Conservation (phyloP, 2,797 vertebrate species). For the Liparis tanakae region DNA sequence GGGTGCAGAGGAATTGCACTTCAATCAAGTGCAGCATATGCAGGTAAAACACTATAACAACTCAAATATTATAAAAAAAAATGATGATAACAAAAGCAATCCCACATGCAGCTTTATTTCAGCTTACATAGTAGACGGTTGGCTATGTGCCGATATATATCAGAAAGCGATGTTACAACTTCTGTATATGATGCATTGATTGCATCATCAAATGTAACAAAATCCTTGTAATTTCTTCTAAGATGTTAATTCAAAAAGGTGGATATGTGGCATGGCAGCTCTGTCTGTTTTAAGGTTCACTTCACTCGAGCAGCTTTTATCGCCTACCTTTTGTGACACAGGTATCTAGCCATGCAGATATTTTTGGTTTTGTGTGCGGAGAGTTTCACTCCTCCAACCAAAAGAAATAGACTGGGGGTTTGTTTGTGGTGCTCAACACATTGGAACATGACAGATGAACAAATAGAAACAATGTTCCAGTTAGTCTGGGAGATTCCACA, state of each 20-base stretch:
- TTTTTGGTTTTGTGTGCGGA: slow-evolving; percentile 19
- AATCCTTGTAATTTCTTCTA: neutral
- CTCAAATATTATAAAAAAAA: slow-evolving; percentile 32
- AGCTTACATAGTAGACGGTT: neutral
- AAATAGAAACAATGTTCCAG: too few relatives aligned
- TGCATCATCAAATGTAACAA: neutral
- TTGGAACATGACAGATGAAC: neutral
- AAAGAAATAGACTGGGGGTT: slow-evolving; percentile 23
- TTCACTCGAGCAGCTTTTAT: slow-evolving; percentile 1
- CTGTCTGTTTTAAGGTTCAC: slow-evolving; percentile 31
- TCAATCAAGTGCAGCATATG: slow-evolving; percentile 39
- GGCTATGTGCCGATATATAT: neutral
- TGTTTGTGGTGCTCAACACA: slow-evolving; percentile 40
- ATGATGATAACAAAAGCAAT: slow-evolving; percentile 32
- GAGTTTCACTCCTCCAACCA: slow-evolving; percentile 21
- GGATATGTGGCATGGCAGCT: slow-evolving; percentile 4
- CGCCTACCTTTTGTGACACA: neutral
- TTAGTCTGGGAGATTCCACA: too few relatives aligned
- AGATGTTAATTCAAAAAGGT: neutral
- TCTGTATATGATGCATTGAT: neutral
- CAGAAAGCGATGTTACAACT: neutral
- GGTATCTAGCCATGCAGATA: slow-evolving; percentile 12
- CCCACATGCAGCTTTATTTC: slow-evolving; percentile 25
- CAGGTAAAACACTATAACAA: slow-evolving; percentile 32
- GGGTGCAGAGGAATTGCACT: slow-evolving; percentile 47